Evolutionary conservation across 1,140 invertebrate species (phyloP).

Genomic region (Scaptomyza pallida): DNA sequence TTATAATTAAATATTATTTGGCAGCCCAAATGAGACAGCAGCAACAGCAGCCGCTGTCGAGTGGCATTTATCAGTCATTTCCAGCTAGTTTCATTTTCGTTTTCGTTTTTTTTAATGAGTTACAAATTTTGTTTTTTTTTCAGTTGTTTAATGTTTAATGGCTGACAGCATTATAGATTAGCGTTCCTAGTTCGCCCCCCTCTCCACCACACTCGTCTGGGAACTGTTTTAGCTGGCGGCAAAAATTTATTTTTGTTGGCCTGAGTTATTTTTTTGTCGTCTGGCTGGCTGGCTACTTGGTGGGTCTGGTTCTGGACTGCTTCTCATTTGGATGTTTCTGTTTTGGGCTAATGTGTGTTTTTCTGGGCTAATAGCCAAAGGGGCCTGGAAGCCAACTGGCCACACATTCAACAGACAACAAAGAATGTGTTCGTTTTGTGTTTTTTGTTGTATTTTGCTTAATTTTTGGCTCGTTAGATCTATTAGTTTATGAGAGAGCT

Average conservation of each 20-base stretch:
- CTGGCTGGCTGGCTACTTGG: slow-evolving; percentile 74
- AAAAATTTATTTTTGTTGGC: slow-evolving; percentile 43
- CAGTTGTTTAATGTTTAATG: slow-evolving; percentile 76
- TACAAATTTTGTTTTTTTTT: slow-evolving; percentile 82
- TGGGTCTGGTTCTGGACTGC: slow-evolving; percentile 37
- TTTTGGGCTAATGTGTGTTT: slow-evolving; percentile 66
- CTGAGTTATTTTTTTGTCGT: slow-evolving; percentile 41
- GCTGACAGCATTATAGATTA: slow-evolving; percentile 82
- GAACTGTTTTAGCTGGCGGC: slow-evolving; percentile 69
- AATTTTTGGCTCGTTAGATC: slow-evolving; percentile 69
- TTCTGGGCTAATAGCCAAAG: slow-evolving; percentile 72
- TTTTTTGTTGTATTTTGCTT: slow-evolving; percentile 25
- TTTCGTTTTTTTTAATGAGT: slow-evolving; percentile 69
- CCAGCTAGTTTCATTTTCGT: slow-evolving; percentile 56
- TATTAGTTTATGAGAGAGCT: slow-evolving; percentile 41
- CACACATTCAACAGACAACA: slow-evolving; percentile 22
- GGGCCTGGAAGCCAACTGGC: slow-evolving; percentile 48
- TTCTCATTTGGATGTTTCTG: not conserved
- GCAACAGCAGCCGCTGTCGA: too few species aligned
- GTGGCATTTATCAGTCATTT: slow-evolving; percentile 78
- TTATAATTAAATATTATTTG: slow-evolving; percentile 83
- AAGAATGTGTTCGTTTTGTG: slow-evolving; percentile 14
- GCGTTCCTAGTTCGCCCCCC: slow-evolving; percentile 43
- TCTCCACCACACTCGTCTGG: slow-evolving; percentile 40
- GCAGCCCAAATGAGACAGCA: slow-evolving; percentile 77